These are phyloP conservation scores for Philereme transversata DNA, from an alignment of 2,888 invertebrate species.

Conservation along the genomic window DNA sequence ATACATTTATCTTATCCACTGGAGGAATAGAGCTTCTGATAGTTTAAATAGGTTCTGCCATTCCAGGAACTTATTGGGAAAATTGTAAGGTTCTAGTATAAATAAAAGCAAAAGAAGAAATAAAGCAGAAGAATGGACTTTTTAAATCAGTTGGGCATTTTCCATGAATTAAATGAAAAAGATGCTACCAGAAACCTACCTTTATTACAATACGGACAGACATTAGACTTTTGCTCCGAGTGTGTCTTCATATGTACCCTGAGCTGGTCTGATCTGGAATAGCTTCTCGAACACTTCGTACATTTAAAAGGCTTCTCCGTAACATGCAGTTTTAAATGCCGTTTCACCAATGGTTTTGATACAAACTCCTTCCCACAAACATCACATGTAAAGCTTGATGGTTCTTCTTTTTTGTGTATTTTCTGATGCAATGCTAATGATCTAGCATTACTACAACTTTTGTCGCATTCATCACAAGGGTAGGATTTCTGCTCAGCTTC, in stretches of 20 bases:
- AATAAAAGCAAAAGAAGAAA: no score
- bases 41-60: no score
- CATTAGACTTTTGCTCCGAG: constrained; percentile 81
- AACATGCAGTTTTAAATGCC: constrained; percentile 82
- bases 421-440: constrained; percentile 18
- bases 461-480: constrained; percentile 21
- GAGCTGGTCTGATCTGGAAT: constrained; percentile 83
- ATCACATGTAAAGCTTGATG: constrained; percentile 67
- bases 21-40: no score
- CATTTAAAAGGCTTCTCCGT: constrained; percentile 81
- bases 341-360: constrained; percentile 63
- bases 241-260: constrained; percentile 84
- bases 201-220: constrained; percentile 84
- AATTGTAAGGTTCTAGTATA: no score
- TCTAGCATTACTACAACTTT: constrained; percentile 1
- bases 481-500: neutral
- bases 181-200: constrained; percentile 52
- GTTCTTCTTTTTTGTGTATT: constrained; percentile 44
- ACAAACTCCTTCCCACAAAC: constrained; percentile 73
- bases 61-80: no score
- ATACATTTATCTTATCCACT: no score
- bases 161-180: no score
- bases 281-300: constrained; percentile 82
- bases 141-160: no score
- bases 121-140: no score